Conservation (phyloP, 1,140 invertebrate species). For the Asbolus verrucosus region DNA sequence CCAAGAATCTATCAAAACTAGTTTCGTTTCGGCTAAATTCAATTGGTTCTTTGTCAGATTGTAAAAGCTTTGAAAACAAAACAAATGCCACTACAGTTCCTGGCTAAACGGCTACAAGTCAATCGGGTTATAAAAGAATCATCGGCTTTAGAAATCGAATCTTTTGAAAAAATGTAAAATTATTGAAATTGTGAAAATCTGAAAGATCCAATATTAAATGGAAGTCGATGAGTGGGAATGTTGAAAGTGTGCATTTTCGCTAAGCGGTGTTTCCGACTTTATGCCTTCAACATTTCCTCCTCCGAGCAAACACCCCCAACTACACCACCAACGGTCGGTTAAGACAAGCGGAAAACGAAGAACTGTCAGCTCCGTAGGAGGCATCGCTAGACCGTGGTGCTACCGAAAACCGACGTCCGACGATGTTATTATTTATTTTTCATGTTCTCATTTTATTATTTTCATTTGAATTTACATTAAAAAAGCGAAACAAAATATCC, state of each 20-base stretch:
- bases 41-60: slow-evolving; percentile 36
- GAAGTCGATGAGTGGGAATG: neutral
- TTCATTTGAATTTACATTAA: too few relatives aligned
- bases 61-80: slow-evolving; percentile 29
- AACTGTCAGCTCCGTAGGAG: slow-evolving; percentile 32
- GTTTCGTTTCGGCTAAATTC: slow-evolving; percentile 28
- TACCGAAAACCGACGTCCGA: slow-evolving; percentile 6
- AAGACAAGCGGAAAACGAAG: slow-evolving; percentile 37
- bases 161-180: too few relatives aligned
- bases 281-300: slow-evolving; percentile 26
- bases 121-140: slow-evolving; percentile 13
- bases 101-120: slow-evolving; percentile 16
- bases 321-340: slow-evolving; percentile 27
- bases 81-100: slow-evolving; percentile 12
- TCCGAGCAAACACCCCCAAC: slow-evolving; percentile 8
- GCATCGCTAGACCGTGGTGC: slow-evolving; percentile 25
- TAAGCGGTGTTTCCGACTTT: slow-evolving; percentile 12
- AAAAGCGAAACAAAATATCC: too few relatives aligned
- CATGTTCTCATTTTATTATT: slow-evolving; percentile 33
- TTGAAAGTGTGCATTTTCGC: slow-evolving; percentile 8
- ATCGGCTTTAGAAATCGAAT: neutral
- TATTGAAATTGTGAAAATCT: too few relatives aligned
- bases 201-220: neutral
- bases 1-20: slow-evolving; percentile 34
- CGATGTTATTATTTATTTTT: too few relatives aligned